These are phyloP conservation scores for Diachrysia chrysitis DNA, from an alignment of 2,888 invertebrate species.

Conservation along the genomic window DNA sequence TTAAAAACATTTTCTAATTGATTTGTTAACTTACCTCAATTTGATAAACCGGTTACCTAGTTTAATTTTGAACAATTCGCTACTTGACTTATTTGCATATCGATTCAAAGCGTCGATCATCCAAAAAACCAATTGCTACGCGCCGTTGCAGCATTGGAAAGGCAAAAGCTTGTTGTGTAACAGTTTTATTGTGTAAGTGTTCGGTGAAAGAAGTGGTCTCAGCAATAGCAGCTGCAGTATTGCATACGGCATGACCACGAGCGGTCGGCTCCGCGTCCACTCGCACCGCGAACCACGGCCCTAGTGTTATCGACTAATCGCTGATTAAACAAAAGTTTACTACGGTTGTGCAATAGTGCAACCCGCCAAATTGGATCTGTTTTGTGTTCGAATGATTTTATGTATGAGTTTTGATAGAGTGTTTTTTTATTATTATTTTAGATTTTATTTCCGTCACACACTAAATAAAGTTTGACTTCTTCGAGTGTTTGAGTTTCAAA, in stretches of 20 bases:
- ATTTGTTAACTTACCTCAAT: constrained; percentile 30
- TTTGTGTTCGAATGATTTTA: constrained; percentile 53
- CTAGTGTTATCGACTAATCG: constrained; percentile 44
- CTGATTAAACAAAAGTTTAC: constrained; percentile 40
- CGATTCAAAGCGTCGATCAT: constrained; percentile 55
- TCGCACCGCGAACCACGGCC: constrained; percentile 51
- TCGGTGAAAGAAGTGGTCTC: constrained; percentile 81
- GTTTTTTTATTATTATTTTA: constrained; percentile 19
- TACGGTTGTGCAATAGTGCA: constrained; percentile 63
- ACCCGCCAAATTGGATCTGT: constrained; percentile 41
- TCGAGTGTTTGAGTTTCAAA: constrained; percentile 35
- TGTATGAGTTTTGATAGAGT: constrained; percentile 47
- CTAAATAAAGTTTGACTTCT: constrained; percentile 12
- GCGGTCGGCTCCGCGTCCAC: constrained; percentile 67
- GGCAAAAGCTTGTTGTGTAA: constrained; percentile 81
- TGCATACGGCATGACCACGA: constrained; percentile 75
- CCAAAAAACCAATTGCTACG: constrained; percentile 71
- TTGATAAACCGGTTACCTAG: constrained; percentile 47
- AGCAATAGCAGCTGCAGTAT: constrained; percentile 73
- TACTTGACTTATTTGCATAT: constrained; percentile 39
- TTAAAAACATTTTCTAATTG: constrained; percentile 40
- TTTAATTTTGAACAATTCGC: constrained; percentile 33
- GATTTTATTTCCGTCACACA: constrained; percentile 29
- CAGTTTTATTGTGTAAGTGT: constrained; percentile 79
- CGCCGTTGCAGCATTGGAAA: constrained; percentile 78